Conservation (phyloP, 2,113 vertebrate species). For the Laticauda colubrina region DNA sequence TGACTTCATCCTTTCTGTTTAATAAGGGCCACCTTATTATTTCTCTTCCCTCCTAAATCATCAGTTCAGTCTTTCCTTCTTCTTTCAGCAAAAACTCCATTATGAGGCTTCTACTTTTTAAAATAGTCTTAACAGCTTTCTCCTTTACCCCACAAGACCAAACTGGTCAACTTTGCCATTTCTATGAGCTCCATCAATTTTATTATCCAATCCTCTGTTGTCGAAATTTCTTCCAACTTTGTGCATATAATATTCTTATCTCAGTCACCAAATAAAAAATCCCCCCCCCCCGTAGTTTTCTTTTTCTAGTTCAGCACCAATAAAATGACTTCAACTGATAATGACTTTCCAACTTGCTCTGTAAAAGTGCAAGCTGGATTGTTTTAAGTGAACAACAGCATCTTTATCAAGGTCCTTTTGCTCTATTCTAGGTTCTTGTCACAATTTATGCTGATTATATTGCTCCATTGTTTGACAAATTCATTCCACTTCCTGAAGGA, state of each 20-base stretch:
- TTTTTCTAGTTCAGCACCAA: neutral
- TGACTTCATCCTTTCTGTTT: neutral
- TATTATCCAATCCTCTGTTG: neutral
- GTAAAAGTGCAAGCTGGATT: neutral
- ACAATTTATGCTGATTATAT: slow-evolving; percentile 99
- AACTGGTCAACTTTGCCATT: neutral
- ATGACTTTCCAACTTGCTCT: neutral
- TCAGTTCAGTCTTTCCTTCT: neutral
- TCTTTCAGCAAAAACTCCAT: neutral
- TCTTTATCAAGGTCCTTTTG: neutral
- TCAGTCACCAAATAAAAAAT: neutral
- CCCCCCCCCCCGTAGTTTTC: neutral
- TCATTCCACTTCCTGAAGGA: slow-evolving; percentile 92
- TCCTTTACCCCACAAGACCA: neutral
- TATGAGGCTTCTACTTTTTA: neutral
- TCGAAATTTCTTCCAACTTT: neutral
- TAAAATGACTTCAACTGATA: neutral
- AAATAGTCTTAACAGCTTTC: neutral
- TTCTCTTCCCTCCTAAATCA: neutral
- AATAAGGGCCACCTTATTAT: neutral
- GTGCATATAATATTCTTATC: neutral
- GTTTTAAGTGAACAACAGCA: neutral
- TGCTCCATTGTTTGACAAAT: slow-evolving; percentile 97
- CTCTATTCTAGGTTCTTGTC: slow-evolving; percentile 84
- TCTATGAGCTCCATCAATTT: neutral